phyloP scores from a whole-genome alignment of 2,113 vertebrate genomes.

The Crypturellus undulatus region DNA sequence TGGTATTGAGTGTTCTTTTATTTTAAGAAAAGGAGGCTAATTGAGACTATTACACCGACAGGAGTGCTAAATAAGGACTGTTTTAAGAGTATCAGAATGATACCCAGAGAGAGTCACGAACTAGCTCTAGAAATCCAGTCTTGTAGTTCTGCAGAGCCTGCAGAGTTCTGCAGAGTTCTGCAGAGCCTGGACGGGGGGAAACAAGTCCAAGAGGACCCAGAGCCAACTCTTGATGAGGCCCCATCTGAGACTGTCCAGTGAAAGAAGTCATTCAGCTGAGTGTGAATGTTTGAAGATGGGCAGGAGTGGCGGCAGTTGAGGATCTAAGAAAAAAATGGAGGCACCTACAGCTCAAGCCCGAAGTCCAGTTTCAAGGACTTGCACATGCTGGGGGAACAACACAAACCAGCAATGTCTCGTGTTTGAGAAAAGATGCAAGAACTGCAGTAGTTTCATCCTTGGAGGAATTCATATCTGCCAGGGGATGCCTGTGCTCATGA shows the following conservation, averaged over 20 bases:
- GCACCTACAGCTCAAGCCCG: not conserved
- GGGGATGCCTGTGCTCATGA: not conserved
- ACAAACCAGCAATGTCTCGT: not conserved
- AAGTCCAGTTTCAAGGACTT: constrained; percentile 12
- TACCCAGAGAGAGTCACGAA: not conserved
- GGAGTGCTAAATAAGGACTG: not conserved
- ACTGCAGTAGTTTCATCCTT: not conserved
- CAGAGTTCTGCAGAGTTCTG: not conserved
- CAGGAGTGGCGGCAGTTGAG: not conserved
- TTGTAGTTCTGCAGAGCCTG: not conserved
- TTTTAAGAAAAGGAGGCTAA: not conserved
- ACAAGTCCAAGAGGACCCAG: not conserved
- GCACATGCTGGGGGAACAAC: not conserved
- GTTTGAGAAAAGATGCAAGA: not conserved
- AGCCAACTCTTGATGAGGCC: not conserved
- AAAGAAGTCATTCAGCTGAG: not conserved
- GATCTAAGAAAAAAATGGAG: not conserved
- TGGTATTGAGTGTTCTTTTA: constrained; percentile 22
- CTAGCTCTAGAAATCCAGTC: not conserved
- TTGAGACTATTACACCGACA: not conserved
- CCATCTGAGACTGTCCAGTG: not conserved
- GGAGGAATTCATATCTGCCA: not conserved
- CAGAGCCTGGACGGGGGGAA: not conserved
- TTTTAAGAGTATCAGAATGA: not conserved
- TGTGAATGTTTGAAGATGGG: not conserved